Conservation (phyloP, 1,140 invertebrate genomes). For the Antheraea mylitta region DNA sequence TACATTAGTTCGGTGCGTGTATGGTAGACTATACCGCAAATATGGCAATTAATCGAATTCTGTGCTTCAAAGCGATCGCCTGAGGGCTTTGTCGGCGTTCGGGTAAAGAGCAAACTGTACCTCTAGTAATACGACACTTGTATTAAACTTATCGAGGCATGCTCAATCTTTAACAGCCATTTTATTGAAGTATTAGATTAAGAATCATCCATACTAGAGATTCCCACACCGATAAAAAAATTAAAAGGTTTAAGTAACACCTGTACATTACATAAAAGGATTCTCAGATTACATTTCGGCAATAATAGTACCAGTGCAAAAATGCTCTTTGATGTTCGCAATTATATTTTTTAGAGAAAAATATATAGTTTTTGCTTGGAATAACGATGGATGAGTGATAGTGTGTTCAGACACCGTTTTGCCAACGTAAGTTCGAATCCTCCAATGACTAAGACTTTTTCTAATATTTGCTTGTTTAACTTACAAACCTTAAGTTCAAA, state of each 20-base stretch:
- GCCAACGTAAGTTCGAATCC: too few relatives aligned
- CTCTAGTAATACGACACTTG: slow-evolving; percentile 55
- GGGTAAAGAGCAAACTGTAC: slow-evolving; percentile 29
- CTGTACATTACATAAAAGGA: slow-evolving; percentile 1
- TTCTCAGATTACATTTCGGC: background rate
- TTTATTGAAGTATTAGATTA: slow-evolving; percentile 35
- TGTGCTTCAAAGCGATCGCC: slow-evolving; percentile 67
- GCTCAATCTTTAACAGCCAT: slow-evolving; percentile 12
- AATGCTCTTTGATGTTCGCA: background rate
- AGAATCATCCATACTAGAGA: slow-evolving; percentile 33
- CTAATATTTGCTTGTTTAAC: too few relatives aligned
- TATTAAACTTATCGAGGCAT: slow-evolving; percentile 33
- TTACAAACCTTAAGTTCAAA: too few relatives aligned
- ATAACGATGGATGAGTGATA: too few relatives aligned
- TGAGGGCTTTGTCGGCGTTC: slow-evolving; percentile 69
- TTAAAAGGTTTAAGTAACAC: slow-evolving; percentile 21
- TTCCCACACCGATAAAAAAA: slow-evolving; percentile 37
- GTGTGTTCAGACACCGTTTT: too few relatives aligned
- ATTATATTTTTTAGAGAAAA: background rate
- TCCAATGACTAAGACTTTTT: too few relatives aligned
- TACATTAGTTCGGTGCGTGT: background rate
- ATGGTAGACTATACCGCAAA: slow-evolving; percentile 45
- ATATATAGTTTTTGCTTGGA: background rate
- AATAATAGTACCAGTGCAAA: background rate
- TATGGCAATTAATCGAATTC: slow-evolving; percentile 77